phyloP scores from a whole-genome alignment of 92 coral and sea anemone species.

The Ricordea florida region DNA sequence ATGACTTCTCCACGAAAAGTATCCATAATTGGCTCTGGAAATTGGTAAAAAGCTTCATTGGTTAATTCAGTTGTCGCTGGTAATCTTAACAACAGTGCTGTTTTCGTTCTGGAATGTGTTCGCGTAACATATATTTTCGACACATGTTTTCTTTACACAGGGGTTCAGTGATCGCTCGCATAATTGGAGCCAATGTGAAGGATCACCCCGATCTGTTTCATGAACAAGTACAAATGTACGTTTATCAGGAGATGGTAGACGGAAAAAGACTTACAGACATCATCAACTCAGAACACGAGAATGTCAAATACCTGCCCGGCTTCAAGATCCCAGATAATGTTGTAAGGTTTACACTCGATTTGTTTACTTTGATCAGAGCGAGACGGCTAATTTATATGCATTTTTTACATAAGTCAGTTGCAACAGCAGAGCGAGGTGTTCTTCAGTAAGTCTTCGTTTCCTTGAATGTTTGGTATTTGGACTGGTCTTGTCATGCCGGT shows the following conservation, averaged over 20 bases:
- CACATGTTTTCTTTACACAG: conserved; percentile 20
- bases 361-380: too few relatives aligned
- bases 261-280: conserved; percentile 91
- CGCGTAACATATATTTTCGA: background rate
- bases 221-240: conserved; percentile 89
- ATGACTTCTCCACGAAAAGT: conserved; percentile 71
- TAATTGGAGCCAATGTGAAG: conserved; percentile 83
- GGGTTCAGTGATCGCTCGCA: conserved; percentile 96
- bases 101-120: too few relatives aligned
- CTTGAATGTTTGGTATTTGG: too few relatives aligned
- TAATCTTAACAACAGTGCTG: background rate
- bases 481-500: too few relatives aligned
- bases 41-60: conserved; percentile 69
- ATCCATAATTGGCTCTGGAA: conserved; percentile 96
- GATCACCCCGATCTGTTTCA: conserved; percentile 82
- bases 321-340: conserved; percentile 86
- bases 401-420: too few relatives aligned
- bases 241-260: conserved; percentile 87
- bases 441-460: too few relatives aligned
- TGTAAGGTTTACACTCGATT: conserved; percentile 60
- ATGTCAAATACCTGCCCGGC: conserved; percentile 90
- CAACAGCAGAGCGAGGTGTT: too few relatives aligned
- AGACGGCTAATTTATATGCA: too few relatives aligned
- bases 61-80: background rate
- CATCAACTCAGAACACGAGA: conserved; percentile 90